Base-by-base conservation (phyloP, 2,797 vertebrate genomes). In the Galago senegalensis region DNA sequence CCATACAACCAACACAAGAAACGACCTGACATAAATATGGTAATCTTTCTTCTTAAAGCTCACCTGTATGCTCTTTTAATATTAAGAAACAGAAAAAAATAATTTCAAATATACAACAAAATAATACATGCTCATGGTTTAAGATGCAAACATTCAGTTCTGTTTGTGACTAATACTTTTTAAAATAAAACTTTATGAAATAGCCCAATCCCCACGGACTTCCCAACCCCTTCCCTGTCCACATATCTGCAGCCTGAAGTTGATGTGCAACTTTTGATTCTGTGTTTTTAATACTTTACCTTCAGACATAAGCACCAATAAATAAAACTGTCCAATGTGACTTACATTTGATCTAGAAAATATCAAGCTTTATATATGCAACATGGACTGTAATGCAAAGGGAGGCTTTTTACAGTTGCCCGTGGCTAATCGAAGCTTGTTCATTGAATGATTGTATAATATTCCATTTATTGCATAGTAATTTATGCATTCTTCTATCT, bases 261-360 rank as follows among this genome's bases (percentile, higher is more conserved):
- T 23, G 18, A 7, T 12, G 29, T 8, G 5, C 3, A 7, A 23
- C 23, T 49, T 92, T 60, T 40, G 17, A 25, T 43, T 23, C 27
- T 3, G 8, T 9, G n/a, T 8, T 34, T 34, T 67, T 16, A 72
- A 72, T 7, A n/a, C 76, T 63, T 63, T 1, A 43, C 67, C 5
- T 27, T 56, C 43, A 20, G 12, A 63, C 0, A 5, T 43, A 5
- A 0, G 67, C 14, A 25, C 20, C 23, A 4, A 43, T 29, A 25
- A 76, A 76, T 49, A 46, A 7, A 46, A 60, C 29, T 14, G 37
- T 6, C 27, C 3, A 0, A 13, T 13, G 1, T 1, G 49, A 73
- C 29, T 56, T 29, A 1, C 5, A 4, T 8, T 25, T 16, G 23
- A 84, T 70, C 29, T 83, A 23, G 69, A 46, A 18, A 14, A 20